A percentile compares a stretch with the other conserved stretches of the same genome.
These are phyloP conservation scores for Tiliacea aurago DNA, from an alignment of 2,888 invertebrate species.

Conservation along the genomic window DNA sequence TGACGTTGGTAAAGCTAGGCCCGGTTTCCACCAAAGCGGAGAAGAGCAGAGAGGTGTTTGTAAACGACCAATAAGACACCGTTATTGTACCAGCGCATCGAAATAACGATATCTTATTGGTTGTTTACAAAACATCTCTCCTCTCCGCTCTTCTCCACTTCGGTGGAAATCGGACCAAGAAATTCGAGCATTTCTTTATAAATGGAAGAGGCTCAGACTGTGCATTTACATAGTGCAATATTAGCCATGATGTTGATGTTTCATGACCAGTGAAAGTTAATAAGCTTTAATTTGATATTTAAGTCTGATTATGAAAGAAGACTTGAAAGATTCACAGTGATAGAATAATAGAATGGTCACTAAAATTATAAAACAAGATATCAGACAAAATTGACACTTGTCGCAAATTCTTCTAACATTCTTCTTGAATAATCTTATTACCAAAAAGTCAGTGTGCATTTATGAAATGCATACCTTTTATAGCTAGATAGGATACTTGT, in stretches of 20 bases:
- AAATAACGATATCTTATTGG: no score
- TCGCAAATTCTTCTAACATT: constrained; percentile 64
- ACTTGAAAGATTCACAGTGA: constrained; percentile 67
- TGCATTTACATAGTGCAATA: constrained; percentile 75
- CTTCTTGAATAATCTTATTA: constrained; percentile 65
- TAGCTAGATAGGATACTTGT: constrained; percentile 76
- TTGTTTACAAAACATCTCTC: no score
- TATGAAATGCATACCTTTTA: constrained; percentile 80
- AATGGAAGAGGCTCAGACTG: constrained; percentile 68
- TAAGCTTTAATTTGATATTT: constrained; percentile 81
- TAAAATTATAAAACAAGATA: constrained; percentile 42
- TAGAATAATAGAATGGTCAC: constrained; percentile 61
- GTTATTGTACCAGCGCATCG: no score
- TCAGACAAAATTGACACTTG: constrained; percentile 54
- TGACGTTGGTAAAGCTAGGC: constrained; percentile 69
- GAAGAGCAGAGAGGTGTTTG: no score
- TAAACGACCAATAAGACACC: no score
- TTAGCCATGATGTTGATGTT: constrained; percentile 64
- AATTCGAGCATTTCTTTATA: constrained; percentile 65
- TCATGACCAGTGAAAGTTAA: constrained; percentile 65
- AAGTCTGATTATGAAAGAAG: constrained; percentile 72
- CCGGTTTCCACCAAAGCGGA: no score
- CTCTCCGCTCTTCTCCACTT: no score
- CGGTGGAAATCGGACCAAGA: no score
- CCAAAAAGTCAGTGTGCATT: constrained; percentile 85